phyloP scores from a whole-genome alignment of 64 coral and sea anemone species.

The Pocillopora damicornis region DNA sequence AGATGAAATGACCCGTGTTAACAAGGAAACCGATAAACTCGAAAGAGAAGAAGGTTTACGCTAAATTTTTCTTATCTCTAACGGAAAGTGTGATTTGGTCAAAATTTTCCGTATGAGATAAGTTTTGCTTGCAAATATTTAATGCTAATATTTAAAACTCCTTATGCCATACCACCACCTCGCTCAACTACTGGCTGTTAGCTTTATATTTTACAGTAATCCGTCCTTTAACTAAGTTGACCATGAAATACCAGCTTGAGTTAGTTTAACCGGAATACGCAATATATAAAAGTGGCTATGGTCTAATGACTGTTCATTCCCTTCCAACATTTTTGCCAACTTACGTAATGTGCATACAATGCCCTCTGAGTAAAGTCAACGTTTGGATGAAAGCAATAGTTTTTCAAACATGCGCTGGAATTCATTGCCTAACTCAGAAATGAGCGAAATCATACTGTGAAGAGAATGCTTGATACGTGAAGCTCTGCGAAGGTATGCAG shows the following conservation, averaged over 20 bases:
- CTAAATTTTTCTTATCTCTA: neutral
- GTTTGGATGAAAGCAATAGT: neutral
- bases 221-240: neutral
- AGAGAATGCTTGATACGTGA: neutral
- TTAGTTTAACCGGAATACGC: neutral
- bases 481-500: neutral
- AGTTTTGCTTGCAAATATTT: neutral
- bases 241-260: neutral
- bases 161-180: constrained; percentile 57
- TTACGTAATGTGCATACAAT: neutral
- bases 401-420: neutral
- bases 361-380: neutral
- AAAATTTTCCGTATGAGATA: neutral
- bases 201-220: neutral
- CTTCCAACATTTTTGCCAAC: neutral
- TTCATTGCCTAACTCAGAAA: neutral
- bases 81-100: neutral
- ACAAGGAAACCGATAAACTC: neutral
- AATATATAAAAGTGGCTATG: neutral
- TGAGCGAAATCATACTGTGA: neutral
- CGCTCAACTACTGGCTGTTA: neutral
- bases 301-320: neutral
- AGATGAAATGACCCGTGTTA: neutral
- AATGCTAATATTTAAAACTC: constrained; percentile 29
- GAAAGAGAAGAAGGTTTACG: neutral